Percentiles rank a stretch among this genome's conserved stretches.
These are phyloP conservation scores for Sphaerophoria rueppellii DNA, from an alignment of 2,888 invertebrate species.

Conservation along the genomic window DNA sequence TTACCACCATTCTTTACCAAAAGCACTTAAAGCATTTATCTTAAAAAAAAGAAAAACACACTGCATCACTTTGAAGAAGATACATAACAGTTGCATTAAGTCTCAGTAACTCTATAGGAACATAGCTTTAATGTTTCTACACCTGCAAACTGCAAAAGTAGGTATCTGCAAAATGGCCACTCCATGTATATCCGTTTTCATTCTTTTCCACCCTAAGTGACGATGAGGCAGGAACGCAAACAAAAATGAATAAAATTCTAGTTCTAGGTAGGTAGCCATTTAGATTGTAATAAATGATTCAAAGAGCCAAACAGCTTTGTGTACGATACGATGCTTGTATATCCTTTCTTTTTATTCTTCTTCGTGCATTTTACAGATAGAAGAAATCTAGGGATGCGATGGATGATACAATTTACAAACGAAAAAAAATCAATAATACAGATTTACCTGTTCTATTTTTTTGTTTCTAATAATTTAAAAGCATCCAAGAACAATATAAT, in stretches of 20 bases:
- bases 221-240: neutral
- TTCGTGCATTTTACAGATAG: neutral
- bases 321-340: neutral
- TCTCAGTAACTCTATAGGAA: neutral
- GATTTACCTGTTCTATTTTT: too few species aligned
- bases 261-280: conserved; percentile 4
- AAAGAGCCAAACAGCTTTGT: conserved; percentile 6
- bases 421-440: too few species aligned
- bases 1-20: too few species aligned
- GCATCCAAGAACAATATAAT: too few species aligned
- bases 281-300: conserved; percentile 17
- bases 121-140: neutral
- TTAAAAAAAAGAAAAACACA: neutral
- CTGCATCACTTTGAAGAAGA: neutral
- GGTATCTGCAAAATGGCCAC: conserved; percentile 10
- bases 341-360: neutral
- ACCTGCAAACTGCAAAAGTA: neutral
- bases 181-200: conserved; percentile 5
- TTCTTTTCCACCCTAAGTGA: conserved; percentile 8
- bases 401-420: too few species aligned
- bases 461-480: too few species aligned
- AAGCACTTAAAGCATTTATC: neutral
- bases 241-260: neutral
- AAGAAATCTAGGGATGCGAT: neutral
- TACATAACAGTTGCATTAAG: conserved; percentile 4